Conservation (phyloP, 2,113 vertebrate genomes). For the Mobula hypostoma region DNA sequence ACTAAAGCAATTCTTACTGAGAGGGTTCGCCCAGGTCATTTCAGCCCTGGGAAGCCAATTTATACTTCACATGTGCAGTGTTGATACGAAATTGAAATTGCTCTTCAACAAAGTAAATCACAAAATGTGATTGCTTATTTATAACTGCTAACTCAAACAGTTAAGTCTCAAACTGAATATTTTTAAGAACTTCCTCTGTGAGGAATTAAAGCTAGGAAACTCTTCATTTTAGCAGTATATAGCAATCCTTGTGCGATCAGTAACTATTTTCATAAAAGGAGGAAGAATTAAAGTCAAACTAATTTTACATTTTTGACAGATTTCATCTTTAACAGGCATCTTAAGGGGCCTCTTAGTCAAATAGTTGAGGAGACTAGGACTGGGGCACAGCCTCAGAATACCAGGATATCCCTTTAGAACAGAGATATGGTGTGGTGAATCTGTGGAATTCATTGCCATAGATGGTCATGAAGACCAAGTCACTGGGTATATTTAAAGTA, state of each 20-base stretch:
- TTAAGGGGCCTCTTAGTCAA: no score
- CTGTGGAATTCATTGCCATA: no score
- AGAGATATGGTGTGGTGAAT: no score
- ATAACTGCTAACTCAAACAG: not conserved
- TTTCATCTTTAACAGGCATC: no score
- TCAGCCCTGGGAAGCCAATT: not conserved
- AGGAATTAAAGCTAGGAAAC: not conserved
- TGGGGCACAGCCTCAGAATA: no score
- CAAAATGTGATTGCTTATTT: not conserved
- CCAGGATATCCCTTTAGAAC: no score
- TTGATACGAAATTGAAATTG: not conserved
- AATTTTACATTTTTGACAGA: not conserved
- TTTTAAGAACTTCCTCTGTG: not conserved
- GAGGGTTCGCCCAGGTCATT: not conserved
- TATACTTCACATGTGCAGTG: not conserved
- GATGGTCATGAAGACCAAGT: no score
- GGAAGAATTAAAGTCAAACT: not conserved
- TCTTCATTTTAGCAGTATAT: not conserved
- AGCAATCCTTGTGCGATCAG: not conserved
- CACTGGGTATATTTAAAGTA: no score
- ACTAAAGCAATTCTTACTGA: not conserved
- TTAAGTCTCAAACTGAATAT: not conserved
- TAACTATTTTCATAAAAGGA: not conserved
- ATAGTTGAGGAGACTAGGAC: no score
- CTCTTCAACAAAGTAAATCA: not conserved